phyloP scores from a whole-genome alignment of 2,113 vertebrate genomes.

The Campylomormyrus numenius region DNA sequence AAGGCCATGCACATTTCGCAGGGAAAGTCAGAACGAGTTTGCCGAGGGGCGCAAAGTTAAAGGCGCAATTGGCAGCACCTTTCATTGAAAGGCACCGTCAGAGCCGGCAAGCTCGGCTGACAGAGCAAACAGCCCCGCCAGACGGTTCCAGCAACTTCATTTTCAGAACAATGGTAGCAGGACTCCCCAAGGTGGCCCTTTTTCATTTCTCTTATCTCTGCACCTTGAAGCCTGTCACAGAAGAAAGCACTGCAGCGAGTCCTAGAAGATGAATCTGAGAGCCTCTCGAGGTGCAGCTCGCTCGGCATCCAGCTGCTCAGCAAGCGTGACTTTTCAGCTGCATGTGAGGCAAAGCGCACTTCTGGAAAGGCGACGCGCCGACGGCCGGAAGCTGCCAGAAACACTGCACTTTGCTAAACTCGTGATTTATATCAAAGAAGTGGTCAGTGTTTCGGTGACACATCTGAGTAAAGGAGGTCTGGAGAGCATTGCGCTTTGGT shows the following conservation, averaged over 20 bases:
- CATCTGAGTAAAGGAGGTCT: slow-evolving; percentile 21
- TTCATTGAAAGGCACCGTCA: slow-evolving; percentile 23
- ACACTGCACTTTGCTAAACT: slow-evolving; percentile 26
- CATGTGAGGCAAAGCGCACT: slow-evolving; percentile 34
- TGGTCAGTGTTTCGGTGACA: slow-evolving; percentile 25
- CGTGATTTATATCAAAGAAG: slow-evolving; percentile 37
- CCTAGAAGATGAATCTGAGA: slow-evolving; percentile 42
- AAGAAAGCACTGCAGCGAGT: slow-evolving; percentile 36
- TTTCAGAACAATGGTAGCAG: slow-evolving; percentile 39
- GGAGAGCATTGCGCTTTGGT: slow-evolving; percentile 35
- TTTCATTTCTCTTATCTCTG: slow-evolving; percentile 60
- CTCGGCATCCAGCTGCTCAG: slow-evolving; percentile 56
- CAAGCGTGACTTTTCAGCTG: slow-evolving; percentile 48
- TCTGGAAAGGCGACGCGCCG: slow-evolving; percentile 35
- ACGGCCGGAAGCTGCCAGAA: slow-evolving; percentile 24
- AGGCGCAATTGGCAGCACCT: slow-evolving; percentile 22
- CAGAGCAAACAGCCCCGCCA: slow-evolving; percentile 41
- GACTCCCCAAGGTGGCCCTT: slow-evolving; percentile 46
- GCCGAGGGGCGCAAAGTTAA: slow-evolving; percentile 20
- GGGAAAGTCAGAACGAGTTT: slow-evolving; percentile 7
- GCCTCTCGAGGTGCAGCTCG: slow-evolving; percentile 47
- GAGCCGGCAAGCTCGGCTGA: slow-evolving; percentile 25
- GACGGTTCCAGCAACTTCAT: slow-evolving; percentile 39
- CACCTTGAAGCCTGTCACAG: slow-evolving; percentile 56
- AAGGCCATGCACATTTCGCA: background rate